phyloP scores from a whole-genome alignment of 2,888 invertebrate species.

The Apomyelois bistriatella region DNA sequence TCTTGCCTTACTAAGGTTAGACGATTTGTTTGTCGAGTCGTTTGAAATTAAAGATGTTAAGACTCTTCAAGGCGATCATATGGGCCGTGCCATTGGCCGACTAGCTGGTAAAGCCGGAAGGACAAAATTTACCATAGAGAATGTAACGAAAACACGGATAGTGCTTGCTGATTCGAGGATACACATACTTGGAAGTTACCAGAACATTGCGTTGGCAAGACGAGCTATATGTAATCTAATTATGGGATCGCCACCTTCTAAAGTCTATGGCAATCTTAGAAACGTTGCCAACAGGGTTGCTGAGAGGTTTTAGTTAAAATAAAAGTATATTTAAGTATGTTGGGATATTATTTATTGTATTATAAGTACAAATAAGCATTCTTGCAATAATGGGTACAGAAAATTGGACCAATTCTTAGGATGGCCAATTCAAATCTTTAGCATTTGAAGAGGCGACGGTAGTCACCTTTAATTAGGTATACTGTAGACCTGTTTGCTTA shows the following conservation, averaged over 20 bases:
- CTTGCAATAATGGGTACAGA: no score
- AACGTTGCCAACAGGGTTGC: conserved; percentile 91
- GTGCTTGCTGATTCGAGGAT: conserved; percentile 98
- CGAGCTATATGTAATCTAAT: conserved; percentile 98
- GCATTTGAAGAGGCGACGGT: no score
- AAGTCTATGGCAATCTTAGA: conserved; percentile 97
- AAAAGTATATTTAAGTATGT: conserved; percentile 43
- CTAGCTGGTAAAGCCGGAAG: conserved; percentile 98
- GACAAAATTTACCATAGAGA: conserved; percentile 99
- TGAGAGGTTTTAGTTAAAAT: conserved; percentile 83
- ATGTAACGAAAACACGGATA: conserved; percentile 98
- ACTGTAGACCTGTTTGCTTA: no score
- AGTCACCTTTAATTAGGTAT: no score
- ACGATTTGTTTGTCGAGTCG: conserved; percentile 97
- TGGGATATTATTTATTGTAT: conserved; percentile 22
- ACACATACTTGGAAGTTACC: conserved; percentile 97
- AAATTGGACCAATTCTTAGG: no score
- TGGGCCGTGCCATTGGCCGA: conserved; percentile 97
- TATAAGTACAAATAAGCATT: no score
- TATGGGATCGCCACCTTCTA: conserved; percentile 97
- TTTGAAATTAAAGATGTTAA: conserved; percentile 99
- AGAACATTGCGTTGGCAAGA: conserved; percentile 96
- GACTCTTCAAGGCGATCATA: conserved; percentile 95
- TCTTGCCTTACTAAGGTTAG: conserved; percentile 93
- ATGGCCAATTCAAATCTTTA: no score